A percentile compares a stretch with the other conserved stretches of the same genome.
These are phyloP conservation scores for Actias luna DNA, from an alignment of 2,888 invertebrate genomes.

Conservation along the genomic window DNA sequence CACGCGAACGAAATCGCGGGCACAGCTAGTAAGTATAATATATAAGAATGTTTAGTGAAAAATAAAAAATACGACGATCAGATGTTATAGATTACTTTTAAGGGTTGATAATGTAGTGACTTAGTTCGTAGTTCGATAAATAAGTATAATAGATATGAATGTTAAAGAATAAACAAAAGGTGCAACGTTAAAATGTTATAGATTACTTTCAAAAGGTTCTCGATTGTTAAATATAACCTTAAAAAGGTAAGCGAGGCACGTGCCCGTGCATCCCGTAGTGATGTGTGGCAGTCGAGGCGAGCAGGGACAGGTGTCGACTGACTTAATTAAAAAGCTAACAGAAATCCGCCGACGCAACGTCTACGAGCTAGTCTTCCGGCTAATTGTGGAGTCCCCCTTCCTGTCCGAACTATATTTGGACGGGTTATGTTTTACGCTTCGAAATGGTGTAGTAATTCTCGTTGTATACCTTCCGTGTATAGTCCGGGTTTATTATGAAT, in stretches of 20 bases:
- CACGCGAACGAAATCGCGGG: too few relatives aligned
- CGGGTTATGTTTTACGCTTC: slow-evolving; percentile 36
- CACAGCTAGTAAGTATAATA: too few relatives aligned
- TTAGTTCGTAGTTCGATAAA: too few relatives aligned
- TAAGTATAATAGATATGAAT: too few relatives aligned
- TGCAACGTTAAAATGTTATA: not conserved
- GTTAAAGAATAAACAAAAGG: too few relatives aligned
- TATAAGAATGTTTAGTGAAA: too few relatives aligned
- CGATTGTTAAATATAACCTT: slow-evolving; percentile 29
- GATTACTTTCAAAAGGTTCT: not conserved
- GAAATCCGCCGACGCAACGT: slow-evolving; percentile 30
- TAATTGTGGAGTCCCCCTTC: slow-evolving; percentile 40
- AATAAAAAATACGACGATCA: too few relatives aligned
- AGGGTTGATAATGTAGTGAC: too few relatives aligned
- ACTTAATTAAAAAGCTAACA: slow-evolving; percentile 54
- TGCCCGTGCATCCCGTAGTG: slow-evolving; percentile 45
- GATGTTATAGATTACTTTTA: too few relatives aligned
- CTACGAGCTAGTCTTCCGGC: slow-evolving; percentile 31
- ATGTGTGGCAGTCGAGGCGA: not conserved
- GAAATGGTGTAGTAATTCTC: slow-evolving; percentile 7
- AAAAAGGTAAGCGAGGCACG: slow-evolving; percentile 37
- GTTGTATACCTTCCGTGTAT: slow-evolving; percentile 3
- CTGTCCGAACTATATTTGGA: slow-evolving; percentile 38
- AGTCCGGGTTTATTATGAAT: not conserved
- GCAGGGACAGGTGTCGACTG: slow-evolving; percentile 63